Base-by-base conservation (phyloP, 2,113 vertebrate species). In the Poeciliopsis retropinna region DNA sequence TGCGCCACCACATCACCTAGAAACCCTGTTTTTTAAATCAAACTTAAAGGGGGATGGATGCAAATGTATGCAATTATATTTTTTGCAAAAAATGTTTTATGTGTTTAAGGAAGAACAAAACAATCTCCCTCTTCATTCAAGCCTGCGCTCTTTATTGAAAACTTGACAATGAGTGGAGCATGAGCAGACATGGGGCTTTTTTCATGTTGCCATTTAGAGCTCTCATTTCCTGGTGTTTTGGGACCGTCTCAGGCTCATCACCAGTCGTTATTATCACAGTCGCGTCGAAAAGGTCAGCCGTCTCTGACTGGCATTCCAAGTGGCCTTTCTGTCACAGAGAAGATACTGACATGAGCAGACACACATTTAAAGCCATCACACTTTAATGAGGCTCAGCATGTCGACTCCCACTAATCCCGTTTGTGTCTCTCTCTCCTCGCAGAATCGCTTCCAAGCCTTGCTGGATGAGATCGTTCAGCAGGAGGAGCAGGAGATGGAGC, bases 391-490 rank as follows among this genome's bases (percentile, higher is more conserved):
- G 70, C 73, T 83, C 79, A 64, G 76, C 70, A 61, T 85, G 79
- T 72, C 28, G 31, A 77, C 84, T 85, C 57, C 9, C 34, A 84
- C 82, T 80, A 87, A 85, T 74, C 81, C 63, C 65, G 73, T 87
- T 84, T 80, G 70, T 37, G 10, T 37, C 75, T 87, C 67, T 81
- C n/a, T 65, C 80, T 61, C 75, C 83, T 86, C 85, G 41, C 89
- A 98, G 96, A 98, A 96, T 54, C 97, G 98, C 41, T 97, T 98
- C 85, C 97, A 99, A 88, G 96, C 97, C 0, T 94, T 96, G 88
- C 87, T 99, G 88, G 96, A 97, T 91, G 97, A 98, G 72, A 97
- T 99, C 83, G 96, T 97, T 78, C 96, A 96, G 84, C 97, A 99
- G 76, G 98, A 99, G 86, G 97, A 98, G 69, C 89, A 95, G 60